Evolutionary conservation across 2,888 invertebrate species (phyloP).

Genomic region (Mystacides longicornis): DNA sequence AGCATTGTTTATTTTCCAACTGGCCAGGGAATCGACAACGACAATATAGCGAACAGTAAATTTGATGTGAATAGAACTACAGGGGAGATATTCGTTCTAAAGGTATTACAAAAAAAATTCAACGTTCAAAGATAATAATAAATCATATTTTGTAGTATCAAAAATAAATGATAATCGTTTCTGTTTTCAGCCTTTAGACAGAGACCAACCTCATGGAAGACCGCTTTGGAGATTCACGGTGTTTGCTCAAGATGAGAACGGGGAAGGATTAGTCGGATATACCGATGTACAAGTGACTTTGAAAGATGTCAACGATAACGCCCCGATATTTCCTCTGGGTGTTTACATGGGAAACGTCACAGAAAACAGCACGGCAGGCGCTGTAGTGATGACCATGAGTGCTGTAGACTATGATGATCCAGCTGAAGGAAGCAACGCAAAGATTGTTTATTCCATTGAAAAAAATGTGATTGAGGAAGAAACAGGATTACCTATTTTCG

Average conservation of each 20-base stretch:
- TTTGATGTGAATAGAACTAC: conserved; percentile 72
- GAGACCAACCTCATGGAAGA: conserved; percentile 50
- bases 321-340: conserved; percentile 44
- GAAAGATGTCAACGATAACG: conserved; percentile 51
- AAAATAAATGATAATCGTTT: neutral
- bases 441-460: conserved; percentile 49
- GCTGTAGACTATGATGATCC: conserved; percentile 51
- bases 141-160: neutral
- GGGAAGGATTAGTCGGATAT: conserved; percentile 27
- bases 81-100: conserved; percentile 70
- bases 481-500: conserved; percentile 45
- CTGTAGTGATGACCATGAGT: conserved; percentile 50
- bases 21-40: conserved; percentile 70
- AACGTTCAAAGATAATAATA: neutral
- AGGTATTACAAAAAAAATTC: conserved; percentile 40
- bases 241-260: conserved; percentile 28
- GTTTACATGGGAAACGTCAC: conserved; percentile 44
- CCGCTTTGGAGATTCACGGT: conserved; percentile 46
- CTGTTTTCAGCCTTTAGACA: conserved; percentile 39
- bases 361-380: conserved; percentile 48
- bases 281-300: conserved; percentile 44
- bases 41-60: conserved; percentile 66
- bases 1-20: conserved; percentile 71
- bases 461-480: conserved; percentile 49
- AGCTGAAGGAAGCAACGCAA: conserved; percentile 49